A percentile compares a stretch with the other conserved stretches of the same genome.
phyloP scores from a whole-genome alignment of 2,797 vertebrate species.

The Periparus ater region DNA sequence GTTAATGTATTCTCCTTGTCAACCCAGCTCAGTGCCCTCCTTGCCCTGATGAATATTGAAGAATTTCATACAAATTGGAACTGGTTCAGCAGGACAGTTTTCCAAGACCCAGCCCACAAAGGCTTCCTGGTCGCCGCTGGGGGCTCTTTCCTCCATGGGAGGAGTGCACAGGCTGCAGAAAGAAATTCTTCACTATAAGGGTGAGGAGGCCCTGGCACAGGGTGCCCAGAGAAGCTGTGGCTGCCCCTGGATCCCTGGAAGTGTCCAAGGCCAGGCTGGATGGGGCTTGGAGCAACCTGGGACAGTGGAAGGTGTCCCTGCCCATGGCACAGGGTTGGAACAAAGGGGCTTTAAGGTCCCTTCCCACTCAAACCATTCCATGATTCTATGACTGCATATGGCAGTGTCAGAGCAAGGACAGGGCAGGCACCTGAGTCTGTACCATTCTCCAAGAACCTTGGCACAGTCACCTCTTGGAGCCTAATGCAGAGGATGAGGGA shows the following conservation, averaged over 20 bases:
- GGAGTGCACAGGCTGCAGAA: not conserved
- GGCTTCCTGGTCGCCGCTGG: not conserved
- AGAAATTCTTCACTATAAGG: not conserved
- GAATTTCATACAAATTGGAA: constrained; percentile 59
- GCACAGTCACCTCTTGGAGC: not conserved
- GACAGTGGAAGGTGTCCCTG: not conserved
- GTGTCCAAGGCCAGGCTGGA: not conserved
- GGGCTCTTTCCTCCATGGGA: not conserved
- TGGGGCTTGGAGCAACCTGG: accelerated
- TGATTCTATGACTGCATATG: not conserved
- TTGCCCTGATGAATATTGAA: constrained; percentile 62
- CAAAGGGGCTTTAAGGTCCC: not conserved
- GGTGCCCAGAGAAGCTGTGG: not conserved
- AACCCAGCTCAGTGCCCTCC: constrained; percentile 27
- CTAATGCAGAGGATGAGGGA: not conserved
- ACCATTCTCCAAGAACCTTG: not conserved
- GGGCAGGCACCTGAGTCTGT: not conserved
- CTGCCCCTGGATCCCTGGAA: not conserved
- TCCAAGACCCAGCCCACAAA: not conserved
- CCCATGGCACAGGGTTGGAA: not conserved
- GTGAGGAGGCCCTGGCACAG: not conserved
- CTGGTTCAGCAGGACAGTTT: constrained; percentile 57
- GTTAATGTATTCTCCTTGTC: constrained; percentile 26
- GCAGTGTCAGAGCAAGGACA: not conserved
- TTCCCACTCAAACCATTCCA: not conserved